Evolutionary conservation across 2,797 vertebrate genomes (phyloP), one percentile per base, ranked within the genome.

Genomic region (Oreortyx pictus): DNA sequence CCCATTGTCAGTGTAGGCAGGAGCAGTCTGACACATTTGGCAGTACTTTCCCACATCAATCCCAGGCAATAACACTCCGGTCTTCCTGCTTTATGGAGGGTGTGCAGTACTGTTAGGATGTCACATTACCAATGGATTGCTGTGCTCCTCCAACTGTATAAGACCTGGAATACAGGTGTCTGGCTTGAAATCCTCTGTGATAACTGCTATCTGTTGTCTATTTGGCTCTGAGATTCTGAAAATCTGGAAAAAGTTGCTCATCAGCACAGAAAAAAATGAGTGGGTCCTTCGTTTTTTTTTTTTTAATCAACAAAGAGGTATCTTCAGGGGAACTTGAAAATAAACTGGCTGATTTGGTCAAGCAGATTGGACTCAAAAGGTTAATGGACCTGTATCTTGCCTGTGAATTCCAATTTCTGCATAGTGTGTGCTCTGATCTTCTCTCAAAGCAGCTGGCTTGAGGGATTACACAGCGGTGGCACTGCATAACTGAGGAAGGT

Each of bases 341-440:
- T 57, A 54, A 85, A 41, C 24, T 22, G 44, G 7, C 14, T 77
- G 65, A 74, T 82, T 77, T 71, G 44, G 23, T 54, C 49, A 74
- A 39, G 39, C 35, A 72, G 59, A 33, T 62, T 33, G 44, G 62
- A 78, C 62, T 24, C 64, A 39, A 80, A 72, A 59, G 79, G 44
- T 59, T 50, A 18, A 57, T 27, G 83, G 54, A 41, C 52, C 5
- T 3, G 7, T 31, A 44, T 66, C 46, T n/a, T 82, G 29, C 41
- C 75, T 77, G 20, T 80, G 81, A 49, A 47, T 75, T 57, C 49
- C 3, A 86, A n/a, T 56, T 83, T 70, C 35, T 17, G 41, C 17
- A 57, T 2, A 66, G 24, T 0, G 0, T 5, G 6, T 1, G 3
- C 31, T 77, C 52, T 47, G 60, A n/a, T 67, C 33, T 7, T 35